Evolutionary conservation across 2,888 invertebrate genomes (phyloP).

Genomic region (Lasioglossum calceatum): DNA sequence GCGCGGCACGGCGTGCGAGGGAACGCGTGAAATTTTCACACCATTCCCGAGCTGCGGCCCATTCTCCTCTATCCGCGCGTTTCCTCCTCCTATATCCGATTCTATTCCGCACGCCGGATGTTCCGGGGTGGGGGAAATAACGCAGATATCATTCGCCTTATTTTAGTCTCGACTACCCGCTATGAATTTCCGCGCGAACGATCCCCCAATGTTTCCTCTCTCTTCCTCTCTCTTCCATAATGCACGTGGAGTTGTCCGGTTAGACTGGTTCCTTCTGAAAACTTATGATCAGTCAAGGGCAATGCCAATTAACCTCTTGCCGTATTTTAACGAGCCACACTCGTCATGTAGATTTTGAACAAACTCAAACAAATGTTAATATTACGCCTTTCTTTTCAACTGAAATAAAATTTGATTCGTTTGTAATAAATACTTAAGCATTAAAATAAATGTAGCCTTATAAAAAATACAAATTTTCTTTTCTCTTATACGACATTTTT

Average conservation of each 20-base stretch:
- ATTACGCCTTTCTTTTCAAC: no score
- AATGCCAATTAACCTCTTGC: no score
- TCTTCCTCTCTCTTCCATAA: neutral
- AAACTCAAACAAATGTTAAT: no score
- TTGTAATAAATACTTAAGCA: no score
- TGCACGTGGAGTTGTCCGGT: neutral
- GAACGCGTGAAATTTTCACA: conserved; percentile 76
- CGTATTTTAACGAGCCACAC: no score
- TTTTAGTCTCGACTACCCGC: conserved; percentile 45
- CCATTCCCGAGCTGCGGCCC: conserved; percentile 50
- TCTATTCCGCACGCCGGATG: conserved; percentile 52
- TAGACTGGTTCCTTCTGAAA: neutral
- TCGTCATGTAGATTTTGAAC: no score
- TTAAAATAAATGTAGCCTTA: no score
- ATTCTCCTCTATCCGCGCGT: conserved; percentile 22
- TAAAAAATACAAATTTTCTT: no score
- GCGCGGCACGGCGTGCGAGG: conserved; percentile 46
- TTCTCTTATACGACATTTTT: no score
- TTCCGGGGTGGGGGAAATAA: conserved; percentile 14
- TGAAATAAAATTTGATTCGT: no score
- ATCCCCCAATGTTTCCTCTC: neutral
- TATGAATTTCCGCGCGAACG: conserved; percentile 45
- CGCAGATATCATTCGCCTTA: conserved; percentile 59
- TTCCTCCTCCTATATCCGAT: conserved; percentile 49
- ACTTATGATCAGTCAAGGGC: no score